Evolutionary conservation across 2,888 invertebrate species (phyloP).

Genomic region (Lepidonotus clava): DNA sequence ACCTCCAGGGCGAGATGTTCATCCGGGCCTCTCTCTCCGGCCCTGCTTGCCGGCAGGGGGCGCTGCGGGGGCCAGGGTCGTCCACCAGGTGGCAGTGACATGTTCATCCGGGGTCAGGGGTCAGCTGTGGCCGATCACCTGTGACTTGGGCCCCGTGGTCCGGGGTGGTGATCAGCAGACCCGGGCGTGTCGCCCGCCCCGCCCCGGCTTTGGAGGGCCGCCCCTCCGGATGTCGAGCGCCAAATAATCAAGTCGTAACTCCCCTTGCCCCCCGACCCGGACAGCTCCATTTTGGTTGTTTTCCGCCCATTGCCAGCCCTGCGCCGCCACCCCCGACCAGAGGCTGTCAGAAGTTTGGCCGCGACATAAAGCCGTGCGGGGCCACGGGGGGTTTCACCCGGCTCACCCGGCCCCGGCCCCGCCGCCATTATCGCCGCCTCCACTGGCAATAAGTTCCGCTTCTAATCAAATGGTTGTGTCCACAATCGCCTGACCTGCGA

Average conservation of each 20-base stretch:
- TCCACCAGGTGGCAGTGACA: conserved; percentile 49
- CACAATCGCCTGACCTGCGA: not conserved
- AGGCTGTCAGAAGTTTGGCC: conserved; percentile 25
- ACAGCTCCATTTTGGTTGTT: not conserved
- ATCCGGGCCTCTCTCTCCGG: not conserved
- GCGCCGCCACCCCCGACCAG: no score
- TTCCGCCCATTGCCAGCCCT: no score
- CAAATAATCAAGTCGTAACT: conserved; percentile 42
- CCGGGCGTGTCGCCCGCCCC: not conserved
- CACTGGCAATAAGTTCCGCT: conserved; percentile 44
- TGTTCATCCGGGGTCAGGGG: conserved; percentile 44
- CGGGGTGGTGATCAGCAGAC: conserved; percentile 32
- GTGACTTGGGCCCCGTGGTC: conserved; percentile 37
- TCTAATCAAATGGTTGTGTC: conserved; percentile 52
- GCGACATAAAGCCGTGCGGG: not conserved
- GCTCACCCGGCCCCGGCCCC: not conserved
- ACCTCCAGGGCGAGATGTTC: not conserved
- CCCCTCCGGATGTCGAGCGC: conserved; percentile 2
- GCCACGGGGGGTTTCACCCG: not conserved
- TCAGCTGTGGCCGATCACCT: conserved; percentile 50
- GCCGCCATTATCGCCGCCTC: conserved; percentile 19
- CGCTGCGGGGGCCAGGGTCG: not conserved
- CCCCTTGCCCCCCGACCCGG: not conserved
- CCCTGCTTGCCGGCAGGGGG: not conserved
- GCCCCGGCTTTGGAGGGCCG: conserved; percentile 2